Evolutionary conservation across 1,140 invertebrate genomes (phyloP).

Genomic region (Leptinotarsa defecta): DNA sequence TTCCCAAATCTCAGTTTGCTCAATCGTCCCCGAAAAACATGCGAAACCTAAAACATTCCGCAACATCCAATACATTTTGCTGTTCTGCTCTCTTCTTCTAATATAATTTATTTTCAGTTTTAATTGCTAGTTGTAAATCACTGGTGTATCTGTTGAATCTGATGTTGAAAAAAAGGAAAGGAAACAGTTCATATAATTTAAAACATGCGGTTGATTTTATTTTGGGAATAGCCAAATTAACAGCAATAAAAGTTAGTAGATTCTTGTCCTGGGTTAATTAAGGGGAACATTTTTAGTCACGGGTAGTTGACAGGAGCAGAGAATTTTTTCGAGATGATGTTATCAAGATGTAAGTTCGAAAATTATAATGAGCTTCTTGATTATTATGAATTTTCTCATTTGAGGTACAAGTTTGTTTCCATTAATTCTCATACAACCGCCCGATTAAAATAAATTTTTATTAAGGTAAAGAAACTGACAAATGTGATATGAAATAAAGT

Average conservation of each 20-base stretch:
- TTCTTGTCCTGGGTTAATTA: conserved; percentile 26
- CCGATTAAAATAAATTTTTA: too few relatives aligned
- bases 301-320: conserved; percentile 10
- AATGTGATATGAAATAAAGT: too few relatives aligned
- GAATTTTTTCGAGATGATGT: conserved; percentile 2
- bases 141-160: conserved; percentile 15
- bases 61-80: background rate
- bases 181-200: conserved; percentile 23
- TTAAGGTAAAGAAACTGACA: too few relatives aligned
- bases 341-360: background rate
- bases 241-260: conserved; percentile 29
- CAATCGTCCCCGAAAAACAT: background rate
- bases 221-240: conserved; percentile 30
- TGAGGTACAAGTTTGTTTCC: too few relatives aligned
- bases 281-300: conserved; percentile 26
- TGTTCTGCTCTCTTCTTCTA: background rate
- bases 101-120: conserved; percentile 11
- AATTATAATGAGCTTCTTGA: too few relatives aligned
- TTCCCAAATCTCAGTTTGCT: background rate
- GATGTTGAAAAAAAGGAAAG: conserved; percentile 17
- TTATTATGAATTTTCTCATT: too few relatives aligned
- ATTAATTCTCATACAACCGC: too few relatives aligned
- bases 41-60: background rate
- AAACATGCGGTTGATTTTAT: conserved; percentile 20
- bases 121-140: conserved; percentile 15